Evolutionary conservation across 2,888 invertebrate genomes (phyloP).

Genomic region (Anticlea derivata): DNA sequence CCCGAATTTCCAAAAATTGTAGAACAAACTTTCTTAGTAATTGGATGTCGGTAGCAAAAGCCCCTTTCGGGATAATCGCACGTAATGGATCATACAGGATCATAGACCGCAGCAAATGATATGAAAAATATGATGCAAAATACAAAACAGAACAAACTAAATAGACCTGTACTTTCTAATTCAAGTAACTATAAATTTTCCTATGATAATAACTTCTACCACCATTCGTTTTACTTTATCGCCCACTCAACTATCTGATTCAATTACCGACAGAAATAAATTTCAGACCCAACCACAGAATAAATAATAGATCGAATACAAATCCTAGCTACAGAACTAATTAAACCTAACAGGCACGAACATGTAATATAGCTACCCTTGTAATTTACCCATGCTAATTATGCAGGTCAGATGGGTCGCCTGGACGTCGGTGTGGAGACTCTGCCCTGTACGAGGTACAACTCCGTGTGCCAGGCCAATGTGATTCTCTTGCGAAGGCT

Average conservation of each 20-base stretch:
- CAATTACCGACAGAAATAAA: constrained; percentile 18
- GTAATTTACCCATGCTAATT: constrained; percentile 19
- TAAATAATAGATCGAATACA: no score
- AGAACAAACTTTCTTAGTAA: no score
- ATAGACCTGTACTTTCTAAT: not conserved
- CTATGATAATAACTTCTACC: constrained; percentile 12
- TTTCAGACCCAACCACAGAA: no score
- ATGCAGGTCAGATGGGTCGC: constrained; percentile 86
- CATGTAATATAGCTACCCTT: constrained; percentile 1
- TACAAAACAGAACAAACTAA: not conserved
- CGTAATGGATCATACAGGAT: no score
- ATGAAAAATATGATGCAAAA: no score
- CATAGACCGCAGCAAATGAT: no score
- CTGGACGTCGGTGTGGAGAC: constrained; percentile 91
- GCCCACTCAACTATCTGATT: constrained; percentile 21
- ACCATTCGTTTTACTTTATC: constrained; percentile 17
- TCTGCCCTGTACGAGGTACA: constrained; percentile 92
- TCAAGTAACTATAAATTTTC: constrained; percentile 4
- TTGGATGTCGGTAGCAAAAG: no score
- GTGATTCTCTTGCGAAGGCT: constrained; percentile 90
- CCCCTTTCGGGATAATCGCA: no score
- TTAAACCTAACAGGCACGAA: constrained; percentile 11
- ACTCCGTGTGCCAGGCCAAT: constrained; percentile 95
- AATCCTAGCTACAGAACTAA: constrained; percentile 16
- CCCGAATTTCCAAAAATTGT: no score